Conservation (phyloP, 1,140 invertebrate genomes). For the Bombus picipes region DNA sequence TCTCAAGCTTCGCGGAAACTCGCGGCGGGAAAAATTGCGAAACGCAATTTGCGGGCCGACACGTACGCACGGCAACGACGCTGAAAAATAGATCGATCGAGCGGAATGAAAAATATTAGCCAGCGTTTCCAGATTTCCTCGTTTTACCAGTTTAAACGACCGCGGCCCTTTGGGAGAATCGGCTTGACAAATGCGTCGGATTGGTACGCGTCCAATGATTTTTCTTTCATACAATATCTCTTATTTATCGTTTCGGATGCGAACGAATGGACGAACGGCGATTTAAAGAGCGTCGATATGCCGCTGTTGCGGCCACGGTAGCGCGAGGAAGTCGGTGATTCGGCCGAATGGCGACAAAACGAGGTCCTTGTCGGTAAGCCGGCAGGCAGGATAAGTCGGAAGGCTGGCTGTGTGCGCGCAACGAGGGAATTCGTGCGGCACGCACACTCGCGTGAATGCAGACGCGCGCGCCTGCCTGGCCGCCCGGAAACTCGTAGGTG, state of each 20-base stretch:
- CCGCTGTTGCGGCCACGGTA: background rate
- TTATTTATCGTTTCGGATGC: conserved; percentile 28
- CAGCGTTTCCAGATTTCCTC: conserved; percentile 22
- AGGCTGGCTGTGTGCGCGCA: background rate
- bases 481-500: conserved; percentile 58
- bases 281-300: background rate
- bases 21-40: background rate
- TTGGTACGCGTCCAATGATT: conserved; percentile 21
- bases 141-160: conserved; percentile 1
- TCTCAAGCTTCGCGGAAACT: background rate
- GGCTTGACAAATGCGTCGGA: conserved; percentile 30
- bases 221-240: conserved; percentile 46
- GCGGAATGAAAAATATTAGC: conserved; percentile 30
- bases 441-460: background rate
- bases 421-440: background rate
- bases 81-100: conserved; percentile 34
- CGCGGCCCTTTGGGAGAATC: conserved; percentile 17
- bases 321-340: background rate
- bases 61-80: background rate
- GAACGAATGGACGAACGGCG: conserved; percentile 21
- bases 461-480: background rate
- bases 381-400: background rate
- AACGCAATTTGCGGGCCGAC: background rate
- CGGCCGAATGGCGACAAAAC: background rate
- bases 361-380: background rate